Percentiles rank a stretch among this genome's conserved stretches.
Evolutionary conservation across 30 jellyfish, hydroid and myxozoan species (phyloP).

Genomic region (Morbakka virulenta): DNA sequence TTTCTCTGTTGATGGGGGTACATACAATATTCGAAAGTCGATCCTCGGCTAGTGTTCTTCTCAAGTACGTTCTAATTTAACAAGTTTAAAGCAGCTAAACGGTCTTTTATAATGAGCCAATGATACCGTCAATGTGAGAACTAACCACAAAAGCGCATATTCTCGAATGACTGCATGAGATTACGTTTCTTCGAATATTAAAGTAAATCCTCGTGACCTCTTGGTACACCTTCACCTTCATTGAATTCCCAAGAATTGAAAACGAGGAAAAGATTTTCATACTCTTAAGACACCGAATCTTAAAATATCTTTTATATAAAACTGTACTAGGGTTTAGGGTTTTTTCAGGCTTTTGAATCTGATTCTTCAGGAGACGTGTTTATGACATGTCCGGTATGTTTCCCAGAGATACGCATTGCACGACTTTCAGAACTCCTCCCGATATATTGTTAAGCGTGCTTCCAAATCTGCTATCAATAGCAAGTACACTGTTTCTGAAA

Average conservation of each 20-base stretch:
- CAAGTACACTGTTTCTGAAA: slow-evolving; percentile 43
- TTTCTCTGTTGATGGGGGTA: slow-evolving; percentile 15
- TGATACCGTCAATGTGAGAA: slow-evolving; percentile 30
- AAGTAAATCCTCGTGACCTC: no score
- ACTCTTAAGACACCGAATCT: no score
- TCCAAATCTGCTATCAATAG: slow-evolving; percentile 13
- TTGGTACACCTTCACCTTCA: no score
- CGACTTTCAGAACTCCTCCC: slow-evolving; percentile 21
- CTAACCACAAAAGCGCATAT: slow-evolving; percentile 24
- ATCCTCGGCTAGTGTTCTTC: slow-evolving; percentile 22
- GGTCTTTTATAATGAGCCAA: slow-evolving; percentile 36
- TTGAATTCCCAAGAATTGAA: no score
- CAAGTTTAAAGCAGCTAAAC: slow-evolving; percentile 30
- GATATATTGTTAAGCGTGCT: slow-evolving; percentile 23
- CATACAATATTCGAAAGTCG: slow-evolving; percentile 30
- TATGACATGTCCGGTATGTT: slow-evolving; percentile 10
- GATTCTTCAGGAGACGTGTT: no score
- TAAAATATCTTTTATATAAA: no score
- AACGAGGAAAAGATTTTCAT: no score
- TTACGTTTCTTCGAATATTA: no score
- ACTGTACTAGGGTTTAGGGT: no score
- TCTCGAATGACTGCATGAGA: slow-evolving; percentile 10
- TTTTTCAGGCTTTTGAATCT: no score
- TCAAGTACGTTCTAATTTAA: slow-evolving; percentile 18
- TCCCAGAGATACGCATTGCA: slow-evolving; percentile 20